phyloP scores from a whole-genome alignment of 2,113 vertebrate genomes.

The Phrynocephalus versicolor region DNA sequence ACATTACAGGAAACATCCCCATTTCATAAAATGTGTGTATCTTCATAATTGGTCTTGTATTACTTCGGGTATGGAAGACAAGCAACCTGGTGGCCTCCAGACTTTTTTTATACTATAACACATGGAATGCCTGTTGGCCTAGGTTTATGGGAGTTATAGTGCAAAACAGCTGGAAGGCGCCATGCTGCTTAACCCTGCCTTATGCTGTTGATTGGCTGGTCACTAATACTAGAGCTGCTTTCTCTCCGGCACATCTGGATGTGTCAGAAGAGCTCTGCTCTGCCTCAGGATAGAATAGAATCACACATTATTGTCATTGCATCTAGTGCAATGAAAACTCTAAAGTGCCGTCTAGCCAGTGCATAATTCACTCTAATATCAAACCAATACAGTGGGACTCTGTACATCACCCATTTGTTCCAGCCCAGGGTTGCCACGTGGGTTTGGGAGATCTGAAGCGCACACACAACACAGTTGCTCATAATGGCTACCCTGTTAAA shows the following conservation, averaged over 20 bases:
- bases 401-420: background rate
- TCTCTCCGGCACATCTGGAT: background rate
- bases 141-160: background rate
- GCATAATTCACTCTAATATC: too few relatives aligned
- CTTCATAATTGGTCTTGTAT: background rate
- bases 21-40: background rate
- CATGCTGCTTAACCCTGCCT: background rate
- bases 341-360: too few relatives aligned
- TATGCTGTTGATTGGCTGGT: background rate
- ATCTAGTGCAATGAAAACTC: too few relatives aligned
- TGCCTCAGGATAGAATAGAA: too few relatives aligned
- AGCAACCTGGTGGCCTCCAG: background rate
- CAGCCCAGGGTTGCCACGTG: background rate
- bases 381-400: background rate
- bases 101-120: background rate
- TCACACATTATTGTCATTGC: too few relatives aligned
- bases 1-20: background rate
- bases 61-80: background rate
- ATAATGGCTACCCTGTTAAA: background rate
- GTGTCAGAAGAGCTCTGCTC: background rate
- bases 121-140: background rate
- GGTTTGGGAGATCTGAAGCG: background rate
- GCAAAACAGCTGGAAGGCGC: background rate
- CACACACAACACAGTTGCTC: background rate
- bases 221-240: fast-evolving